Conservation (phyloP, 2,113 vertebrate species). For the Tetrao urogallus region DNA sequence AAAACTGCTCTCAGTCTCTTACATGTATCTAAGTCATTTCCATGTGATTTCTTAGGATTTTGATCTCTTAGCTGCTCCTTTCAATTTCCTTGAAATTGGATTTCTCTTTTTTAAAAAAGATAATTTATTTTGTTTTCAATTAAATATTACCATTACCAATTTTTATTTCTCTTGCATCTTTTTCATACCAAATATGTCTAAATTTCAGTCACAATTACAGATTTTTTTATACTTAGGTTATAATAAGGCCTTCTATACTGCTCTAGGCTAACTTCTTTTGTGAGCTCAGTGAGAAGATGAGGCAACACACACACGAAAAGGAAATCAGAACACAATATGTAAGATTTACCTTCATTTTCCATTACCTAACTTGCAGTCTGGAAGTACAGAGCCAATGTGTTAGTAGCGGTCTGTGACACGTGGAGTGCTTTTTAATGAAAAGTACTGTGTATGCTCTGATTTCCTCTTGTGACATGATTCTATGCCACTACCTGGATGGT, state of each 20-base stretch:
- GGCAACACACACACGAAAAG: not conserved
- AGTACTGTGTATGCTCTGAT: conserved; percentile 3
- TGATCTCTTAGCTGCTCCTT: not conserved
- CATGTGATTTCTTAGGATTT: not conserved
- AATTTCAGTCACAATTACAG: not conserved
- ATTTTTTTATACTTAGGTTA: not conserved
- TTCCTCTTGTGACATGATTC: conserved; percentile 44
- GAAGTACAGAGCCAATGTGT: not conserved
- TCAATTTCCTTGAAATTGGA: not conserved
- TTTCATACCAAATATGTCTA: not conserved
- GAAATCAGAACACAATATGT: not conserved
- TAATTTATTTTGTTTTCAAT: conserved; percentile 18
- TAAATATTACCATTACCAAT: not conserved
- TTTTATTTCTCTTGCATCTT: not conserved
- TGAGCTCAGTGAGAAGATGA: not conserved
- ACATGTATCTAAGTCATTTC: not conserved
- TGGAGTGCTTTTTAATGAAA: conserved; percentile 30
- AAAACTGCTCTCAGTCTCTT: not conserved
- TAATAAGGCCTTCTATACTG: not conserved
- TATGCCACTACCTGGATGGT: conserved; percentile 44
- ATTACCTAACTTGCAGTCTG: not conserved
- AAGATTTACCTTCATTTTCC: not conserved
- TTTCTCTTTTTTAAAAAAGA: not conserved
- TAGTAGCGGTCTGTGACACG: not conserved
- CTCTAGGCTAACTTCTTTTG: not conserved